Evolutionary conservation across 2,797 vertebrate genomes (phyloP).

Genomic region (Peromyscus melanophrys): DNA sequence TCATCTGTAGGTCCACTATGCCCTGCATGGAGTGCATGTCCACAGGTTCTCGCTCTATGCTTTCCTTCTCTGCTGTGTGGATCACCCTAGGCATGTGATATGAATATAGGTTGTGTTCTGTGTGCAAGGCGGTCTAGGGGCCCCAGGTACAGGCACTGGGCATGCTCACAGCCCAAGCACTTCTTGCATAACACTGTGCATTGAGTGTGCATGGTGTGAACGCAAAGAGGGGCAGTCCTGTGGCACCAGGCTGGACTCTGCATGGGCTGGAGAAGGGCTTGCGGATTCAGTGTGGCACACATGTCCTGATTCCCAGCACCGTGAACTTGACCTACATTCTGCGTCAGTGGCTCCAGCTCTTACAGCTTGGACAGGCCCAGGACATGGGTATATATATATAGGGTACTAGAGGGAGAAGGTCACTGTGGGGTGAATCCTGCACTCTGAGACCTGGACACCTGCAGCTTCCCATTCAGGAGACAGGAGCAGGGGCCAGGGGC

Average conservation of each 20-base stretch:
- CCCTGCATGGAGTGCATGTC: not conserved
- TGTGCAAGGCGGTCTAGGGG: not conserved
- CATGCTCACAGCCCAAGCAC: not conserved
- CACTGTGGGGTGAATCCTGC: not conserved
- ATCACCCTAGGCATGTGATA: fast-evolving
- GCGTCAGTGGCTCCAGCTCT: not conserved
- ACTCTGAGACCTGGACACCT: not conserved
- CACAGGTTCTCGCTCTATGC: not conserved
- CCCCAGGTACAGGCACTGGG: not conserved
- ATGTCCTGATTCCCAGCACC: fast-evolving
- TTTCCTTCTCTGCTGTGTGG: not conserved
- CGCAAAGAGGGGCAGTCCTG: not conserved
- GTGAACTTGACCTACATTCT: not conserved
- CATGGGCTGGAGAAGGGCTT: not conserved
- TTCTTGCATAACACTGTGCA: not conserved
- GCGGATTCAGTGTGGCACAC: not conserved
- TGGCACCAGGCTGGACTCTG: not conserved
- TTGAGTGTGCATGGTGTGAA: not conserved
- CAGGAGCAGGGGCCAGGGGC: not conserved
- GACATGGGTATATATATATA: too few relatives aligned
- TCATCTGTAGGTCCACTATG: not conserved
- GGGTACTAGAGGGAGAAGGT: not conserved
- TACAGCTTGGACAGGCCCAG: not conserved
- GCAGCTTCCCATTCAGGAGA: not conserved
- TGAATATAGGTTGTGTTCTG: not conserved